A percentile compares a stretch with the other conserved stretches of the same genome.
Evolutionary conservation across 2,888 invertebrate genomes (phyloP).

Genomic region (Sphaerophoria taeniata): DNA sequence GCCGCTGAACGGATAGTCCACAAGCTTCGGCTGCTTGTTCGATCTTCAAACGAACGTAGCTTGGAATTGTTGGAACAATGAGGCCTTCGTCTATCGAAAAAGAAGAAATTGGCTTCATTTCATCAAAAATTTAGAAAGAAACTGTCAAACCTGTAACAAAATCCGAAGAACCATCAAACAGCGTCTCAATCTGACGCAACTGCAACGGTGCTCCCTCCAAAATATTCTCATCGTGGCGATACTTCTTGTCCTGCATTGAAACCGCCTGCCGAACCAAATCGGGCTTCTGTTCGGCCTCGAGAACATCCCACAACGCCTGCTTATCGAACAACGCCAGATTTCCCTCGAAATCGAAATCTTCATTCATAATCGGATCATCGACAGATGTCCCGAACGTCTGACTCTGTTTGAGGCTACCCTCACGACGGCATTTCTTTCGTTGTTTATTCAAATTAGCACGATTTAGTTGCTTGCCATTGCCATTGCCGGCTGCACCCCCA

Average conservation of each 20-base stretch:
- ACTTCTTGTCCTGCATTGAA: slow-evolving; percentile 83
- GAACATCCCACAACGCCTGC: slow-evolving; percentile 90
- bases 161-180: slow-evolving; percentile 79
- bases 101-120: not conserved
- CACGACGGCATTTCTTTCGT: slow-evolving; percentile 79
- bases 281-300: slow-evolving; percentile 86
- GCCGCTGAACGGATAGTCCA: slow-evolving; percentile 87
- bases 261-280: slow-evolving; percentile 84
- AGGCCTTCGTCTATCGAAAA: slow-evolving; percentile 88
- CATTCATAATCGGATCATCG: slow-evolving; percentile 81
- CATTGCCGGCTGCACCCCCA: slow-evolving; percentile 63
- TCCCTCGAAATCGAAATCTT: slow-evolving; percentile 97
- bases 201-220: slow-evolving; percentile 87
- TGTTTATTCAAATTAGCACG: slow-evolving; percentile 65
- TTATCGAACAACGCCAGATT: slow-evolving; percentile 96
- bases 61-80: slow-evolving; percentile 89
- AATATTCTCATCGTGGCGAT: slow-evolving; percentile 94
- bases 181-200: slow-evolving; percentile 87
- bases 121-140: not conserved
- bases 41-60: slow-evolving; percentile 87
- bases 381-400: slow-evolving; percentile 81
- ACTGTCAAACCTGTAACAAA: slow-evolving; percentile 79
- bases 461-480: slow-evolving; percentile 59
- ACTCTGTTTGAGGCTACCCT: slow-evolving; percentile 79
- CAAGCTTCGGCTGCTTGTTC: slow-evolving; percentile 87